A percentile compares a stretch with the other conserved stretches of the same genome.
phyloP scores from a whole-genome alignment of 2,797 vertebrate species.

The Eupleurogrammus muticus region DNA sequence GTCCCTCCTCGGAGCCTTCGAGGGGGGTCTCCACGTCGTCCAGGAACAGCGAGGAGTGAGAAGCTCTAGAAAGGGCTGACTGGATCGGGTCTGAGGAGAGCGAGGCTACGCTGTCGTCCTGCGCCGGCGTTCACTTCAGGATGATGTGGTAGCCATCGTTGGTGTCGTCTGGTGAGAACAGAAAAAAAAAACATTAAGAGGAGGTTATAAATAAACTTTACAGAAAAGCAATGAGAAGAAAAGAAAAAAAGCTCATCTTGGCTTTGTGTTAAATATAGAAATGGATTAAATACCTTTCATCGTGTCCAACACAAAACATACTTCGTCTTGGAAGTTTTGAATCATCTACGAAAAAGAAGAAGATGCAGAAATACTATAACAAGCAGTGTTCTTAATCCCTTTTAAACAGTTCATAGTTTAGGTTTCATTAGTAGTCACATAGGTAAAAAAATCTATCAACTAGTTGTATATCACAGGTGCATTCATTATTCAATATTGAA shows the following conservation, averaged over 20 bases:
- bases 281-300: constrained; percentile 91
- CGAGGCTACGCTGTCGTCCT: constrained; percentile 35
- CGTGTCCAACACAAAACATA: constrained; percentile 97
- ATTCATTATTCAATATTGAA: too few relatives aligned
- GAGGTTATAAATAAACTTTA: constrained; percentile 33
- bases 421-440: too few relatives aligned
- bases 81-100: constrained; percentile 50
- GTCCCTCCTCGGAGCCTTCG: constrained; percentile 58
- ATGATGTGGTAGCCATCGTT: constrained; percentile 97
- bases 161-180: constrained; percentile 87
- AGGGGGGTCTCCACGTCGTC: constrained; percentile 50
- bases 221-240: neutral
- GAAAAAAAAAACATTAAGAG: neutral
- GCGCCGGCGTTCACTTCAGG: constrained; percentile 87
- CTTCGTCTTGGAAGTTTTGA: constrained; percentile 97
- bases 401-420: too few relatives aligned
- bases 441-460: too few relatives aligned
- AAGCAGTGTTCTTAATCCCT: neutral
- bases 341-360: constrained; percentile 90
- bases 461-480: too few relatives aligned
- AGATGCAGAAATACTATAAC: neutral
- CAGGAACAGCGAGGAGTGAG: constrained; percentile 52
- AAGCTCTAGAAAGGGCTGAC: constrained; percentile 58
- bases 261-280: constrained; percentile 32
- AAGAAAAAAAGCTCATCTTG: constrained; percentile 14